These are phyloP conservation scores for Pampus argenteus DNA, from an alignment of 2,797 vertebrate genomes.

Conservation along the genomic window DNA sequence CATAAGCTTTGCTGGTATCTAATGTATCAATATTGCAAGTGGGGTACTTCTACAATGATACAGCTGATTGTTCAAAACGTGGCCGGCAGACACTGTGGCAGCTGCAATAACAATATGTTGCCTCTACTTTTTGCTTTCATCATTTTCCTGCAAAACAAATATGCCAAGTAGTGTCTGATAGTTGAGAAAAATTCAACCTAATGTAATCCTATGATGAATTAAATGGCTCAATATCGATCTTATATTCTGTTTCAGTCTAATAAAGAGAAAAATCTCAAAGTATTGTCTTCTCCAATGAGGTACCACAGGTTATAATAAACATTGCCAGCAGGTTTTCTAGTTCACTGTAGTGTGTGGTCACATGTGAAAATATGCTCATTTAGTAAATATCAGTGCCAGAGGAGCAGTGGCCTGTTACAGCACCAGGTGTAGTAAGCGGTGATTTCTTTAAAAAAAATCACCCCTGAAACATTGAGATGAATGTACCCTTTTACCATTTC, in stretches of 20 bases:
- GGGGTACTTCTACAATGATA: slow-evolving; percentile 26
- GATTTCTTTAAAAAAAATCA: slow-evolving; percentile 30
- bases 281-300: slow-evolving; percentile 50
- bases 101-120: slow-evolving; percentile 13
- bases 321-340: slow-evolving; percentile 35
- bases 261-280: slow-evolving; percentile 26
- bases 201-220: slow-evolving; percentile 6
- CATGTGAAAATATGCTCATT: slow-evolving; percentile 46
- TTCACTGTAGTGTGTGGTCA: slow-evolving; percentile 57
- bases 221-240: slow-evolving; percentile 32
- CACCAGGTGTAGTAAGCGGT: slow-evolving; percentile 75
- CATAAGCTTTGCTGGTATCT: slow-evolving; percentile 60
- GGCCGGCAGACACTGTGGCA: slow-evolving; percentile 20
- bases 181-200: slow-evolving; percentile 8
- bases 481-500: slow-evolving; percentile 64
- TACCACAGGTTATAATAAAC: slow-evolving; percentile 57
- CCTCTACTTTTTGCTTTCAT: slow-evolving; percentile 12
- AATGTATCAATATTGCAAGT: slow-evolving; percentile 67
- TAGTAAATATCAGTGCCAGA: slow-evolving; percentile 59
- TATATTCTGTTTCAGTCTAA: slow-evolving; percentile 34
- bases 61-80: slow-evolving; percentile 39
- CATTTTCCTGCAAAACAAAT: slow-evolving; percentile 13
- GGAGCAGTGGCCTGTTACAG: slow-evolving; percentile 71
- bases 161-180: slow-evolving; percentile 16
- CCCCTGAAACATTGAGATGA: slow-evolving; percentile 70